Conservation (phyloP, 2,888 invertebrate species). For the Venusia cambrica region DNA sequence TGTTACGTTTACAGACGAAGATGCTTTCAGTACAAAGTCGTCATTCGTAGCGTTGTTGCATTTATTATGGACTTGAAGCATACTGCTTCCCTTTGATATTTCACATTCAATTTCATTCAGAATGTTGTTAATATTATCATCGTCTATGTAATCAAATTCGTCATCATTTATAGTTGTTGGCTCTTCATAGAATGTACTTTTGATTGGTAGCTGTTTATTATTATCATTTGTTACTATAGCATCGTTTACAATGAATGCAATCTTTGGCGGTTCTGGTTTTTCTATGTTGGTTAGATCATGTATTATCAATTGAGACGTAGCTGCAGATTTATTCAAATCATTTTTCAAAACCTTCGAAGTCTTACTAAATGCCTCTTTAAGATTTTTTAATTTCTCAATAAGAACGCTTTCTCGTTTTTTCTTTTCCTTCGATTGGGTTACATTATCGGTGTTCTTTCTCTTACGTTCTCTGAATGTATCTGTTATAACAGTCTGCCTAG, state of each 20-base stretch:
- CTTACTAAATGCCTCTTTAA: conserved; percentile 53
- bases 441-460: conserved; percentile 43
- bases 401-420: conserved; percentile 54
- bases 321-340: conserved; percentile 33
- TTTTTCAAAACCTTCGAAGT: conserved; percentile 43
- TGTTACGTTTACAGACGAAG: conserved; percentile 1
- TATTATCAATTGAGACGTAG: conserved; percentile 34
- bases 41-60: neutral
- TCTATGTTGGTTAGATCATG: conserved; percentile 26
- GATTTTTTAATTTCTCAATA: conserved; percentile 48
- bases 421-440: conserved; percentile 55
- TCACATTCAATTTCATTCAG: conserved; percentile 61
- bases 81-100: conserved; percentile 37
- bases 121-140: conserved; percentile 49
- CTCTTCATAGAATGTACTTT: conserved; percentile 8
- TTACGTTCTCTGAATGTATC: conserved; percentile 54
- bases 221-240: neutral
- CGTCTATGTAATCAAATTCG: conserved; percentile 41
- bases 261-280: conserved; percentile 1
- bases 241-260: neutral
- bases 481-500: conserved; percentile 42
- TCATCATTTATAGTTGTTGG: conserved; percentile 15
- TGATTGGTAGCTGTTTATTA: neutral
- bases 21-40: neutral
- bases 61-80: neutral